phyloP scores from a whole-genome alignment of 2,888 invertebrate species.

The Ennomos erosarius region DNA sequence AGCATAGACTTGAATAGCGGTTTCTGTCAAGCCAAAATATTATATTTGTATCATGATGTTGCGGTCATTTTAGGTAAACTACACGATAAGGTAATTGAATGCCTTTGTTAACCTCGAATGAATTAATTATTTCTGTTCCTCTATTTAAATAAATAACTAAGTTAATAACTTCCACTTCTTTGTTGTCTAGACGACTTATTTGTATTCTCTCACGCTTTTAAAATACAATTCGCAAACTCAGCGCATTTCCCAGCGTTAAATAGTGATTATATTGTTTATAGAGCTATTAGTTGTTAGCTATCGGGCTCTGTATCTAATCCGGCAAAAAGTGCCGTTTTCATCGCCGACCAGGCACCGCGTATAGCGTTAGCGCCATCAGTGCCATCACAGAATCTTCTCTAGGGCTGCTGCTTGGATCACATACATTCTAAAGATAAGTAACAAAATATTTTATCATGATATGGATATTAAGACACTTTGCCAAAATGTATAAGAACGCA shows the following conservation, averaged over 20 bases:
- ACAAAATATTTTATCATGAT: background rate
- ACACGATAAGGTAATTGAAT: too few relatives aligned
- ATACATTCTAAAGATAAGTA: background rate
- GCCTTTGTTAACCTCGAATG: too few relatives aligned
- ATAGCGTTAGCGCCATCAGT: conserved; percentile 42
- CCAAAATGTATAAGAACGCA: too few relatives aligned
- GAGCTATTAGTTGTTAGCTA: conserved; percentile 78
- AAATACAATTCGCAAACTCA: conserved; percentile 51
- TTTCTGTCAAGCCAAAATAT: conserved; percentile 7
- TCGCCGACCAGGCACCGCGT: conserved; percentile 54
- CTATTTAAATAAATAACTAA: background rate
- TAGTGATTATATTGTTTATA: conserved; percentile 80
- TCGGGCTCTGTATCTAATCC: conserved; percentile 73
- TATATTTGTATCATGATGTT: background rate
- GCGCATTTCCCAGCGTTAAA: conserved; percentile 69
- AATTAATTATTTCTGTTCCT: background rate
- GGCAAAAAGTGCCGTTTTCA: conserved; percentile 78
- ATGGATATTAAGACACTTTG: too few relatives aligned
- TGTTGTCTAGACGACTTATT: conserved; percentile 21
- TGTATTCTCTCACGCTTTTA: conserved; percentile 36
- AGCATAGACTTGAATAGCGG: background rate
- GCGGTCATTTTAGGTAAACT: too few relatives aligned
- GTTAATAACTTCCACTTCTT: background rate
- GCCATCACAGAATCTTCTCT: conserved; percentile 41
- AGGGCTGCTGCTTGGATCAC: conserved; percentile 47